Percentiles rank a stretch among this genome's conserved stretches.
Evolutionary conservation across 2,888 invertebrate genomes (phyloP).

Genomic region (Caenorhabditis doughertyi): DNA sequence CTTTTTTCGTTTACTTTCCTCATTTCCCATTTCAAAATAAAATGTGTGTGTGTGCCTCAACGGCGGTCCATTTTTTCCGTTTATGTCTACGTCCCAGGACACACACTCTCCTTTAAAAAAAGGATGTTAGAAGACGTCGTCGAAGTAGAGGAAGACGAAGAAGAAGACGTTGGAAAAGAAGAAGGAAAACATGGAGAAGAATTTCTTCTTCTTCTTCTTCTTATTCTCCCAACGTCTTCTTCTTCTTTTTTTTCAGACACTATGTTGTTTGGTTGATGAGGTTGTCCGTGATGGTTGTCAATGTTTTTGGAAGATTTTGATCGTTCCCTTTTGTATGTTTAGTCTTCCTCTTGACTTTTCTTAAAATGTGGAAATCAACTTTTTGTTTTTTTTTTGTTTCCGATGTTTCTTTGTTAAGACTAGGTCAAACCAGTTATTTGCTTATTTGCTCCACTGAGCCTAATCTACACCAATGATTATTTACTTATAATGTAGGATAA

Average conservation of each 20-base stretch:
- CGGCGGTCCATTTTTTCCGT: slow-evolving; percentile 42
- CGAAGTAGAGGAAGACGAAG: background rate
- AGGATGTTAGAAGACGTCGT: slow-evolving; percentile 13
- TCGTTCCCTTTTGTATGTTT: slow-evolving; percentile 6
- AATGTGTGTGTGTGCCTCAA: slow-evolving; percentile 30
- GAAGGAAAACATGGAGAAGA: slow-evolving; percentile 21
- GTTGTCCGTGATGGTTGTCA: background rate
- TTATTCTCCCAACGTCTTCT: slow-evolving; percentile 6
- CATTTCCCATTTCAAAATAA: slow-evolving; percentile 36
- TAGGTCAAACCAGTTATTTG: too few relatives aligned
- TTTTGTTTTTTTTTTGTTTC: slow-evolving; percentile 21
- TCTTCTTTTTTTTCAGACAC: slow-evolving; percentile 18
- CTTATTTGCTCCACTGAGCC: too few relatives aligned
- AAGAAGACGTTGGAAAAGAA: slow-evolving; percentile 15
- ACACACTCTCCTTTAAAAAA: slow-evolving; percentile 21
- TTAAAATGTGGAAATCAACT: too few relatives aligned
- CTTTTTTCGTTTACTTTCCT: slow-evolving; percentile 18
- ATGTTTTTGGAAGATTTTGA: slow-evolving; percentile 3
- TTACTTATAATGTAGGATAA: too few relatives aligned
- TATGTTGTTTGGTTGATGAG: slow-evolving; percentile 24
- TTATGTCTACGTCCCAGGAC: slow-evolving; percentile 40
- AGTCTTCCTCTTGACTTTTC: background rate
- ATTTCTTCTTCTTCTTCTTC: slow-evolving; percentile 4
- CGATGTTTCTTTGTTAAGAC: too few relatives aligned
- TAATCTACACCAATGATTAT: too few relatives aligned